Evolutionary conservation across 2,888 invertebrate genomes (phyloP), one percentile per base, ranked within the genome.

Genomic region (Oscheius onirici): DNA sequence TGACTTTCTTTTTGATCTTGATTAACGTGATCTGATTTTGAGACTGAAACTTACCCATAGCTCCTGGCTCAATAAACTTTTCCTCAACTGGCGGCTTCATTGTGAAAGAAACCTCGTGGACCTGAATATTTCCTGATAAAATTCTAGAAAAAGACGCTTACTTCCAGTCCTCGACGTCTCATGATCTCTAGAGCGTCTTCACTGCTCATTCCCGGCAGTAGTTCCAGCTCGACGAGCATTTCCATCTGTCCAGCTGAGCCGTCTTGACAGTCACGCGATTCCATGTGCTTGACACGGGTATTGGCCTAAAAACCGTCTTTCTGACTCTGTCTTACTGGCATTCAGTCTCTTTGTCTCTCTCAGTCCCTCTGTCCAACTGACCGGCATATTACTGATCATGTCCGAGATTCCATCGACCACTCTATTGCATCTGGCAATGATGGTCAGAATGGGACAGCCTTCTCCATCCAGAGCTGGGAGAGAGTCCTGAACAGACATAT

Each of bases 1-100:
- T n/a, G n/a, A n/a, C n/a, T n/a, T n/a, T n/a, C n/a, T n/a, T n/a
- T n/a, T n/a, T n/a, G n/a, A n/a, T n/a, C n/a, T n/a, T n/a, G n/a
- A n/a, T n/a, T n/a, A n/a, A n/a, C n/a, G n/a, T n/a, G n/a, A n/a
- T n/a, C n/a, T n/a, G n/a, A n/a, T n/a, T n/a, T n/a, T n/a, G n/a
- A n/a, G n/a, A n/a, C n/a, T n/a, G 55, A 55, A 61, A 61, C 40
- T 3, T 68, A 84, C 84, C 85, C 60, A 79, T 79, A 0, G 83
- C 82, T 58, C 86, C 86, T 2, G 86, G 84, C 58, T 87, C 86
- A 13, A 78, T 77, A 65, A 78, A 79, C 46, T 84, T 83, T 13
- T 78, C 78, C 34, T 73, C 71, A 3, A 60, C 69, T 1, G 65
- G 61, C n/a, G 80, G 80, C 55, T 72, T 75, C 43, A 84, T 75